Base-by-base conservation (phyloP, 2,888 invertebrate genomes). In the Aquatica leii region DNA sequence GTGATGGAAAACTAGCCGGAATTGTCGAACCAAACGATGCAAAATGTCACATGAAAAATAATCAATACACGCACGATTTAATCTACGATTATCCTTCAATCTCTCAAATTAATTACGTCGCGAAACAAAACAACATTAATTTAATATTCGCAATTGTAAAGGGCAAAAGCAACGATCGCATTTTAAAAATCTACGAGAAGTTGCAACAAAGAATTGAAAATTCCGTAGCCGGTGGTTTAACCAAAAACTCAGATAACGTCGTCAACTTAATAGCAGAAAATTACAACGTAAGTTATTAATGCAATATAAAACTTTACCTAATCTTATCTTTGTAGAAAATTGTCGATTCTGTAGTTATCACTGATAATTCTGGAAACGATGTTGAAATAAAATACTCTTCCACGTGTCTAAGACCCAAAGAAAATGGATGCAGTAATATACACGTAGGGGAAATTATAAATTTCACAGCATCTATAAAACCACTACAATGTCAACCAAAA, bases 61-160 rank as follows among this genome's bases (percentile, higher is more conserved):
- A 87, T 17, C 80, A 82, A 56, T 91, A 92, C 76, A 84, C 84
- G 3, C 84, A 86, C 66, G 82, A 83, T 18, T 77, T 85, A 9
- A 77, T 81, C 50, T 86, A 87, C 82, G 94, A 95, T 79, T 95
- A 94, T 78, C 94, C 94, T 0, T 92, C 93, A 0, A 85, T 93
- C 41, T 87, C 90, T 31, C 85, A 87, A 73, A 85, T 90, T 24
- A 87, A 86, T 69, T 83, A 84, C 72, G 79, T 85, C 34, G 88
- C 91, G 0, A 85, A 82, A 34, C 86, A 91, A 70, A 86, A 90
- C 59, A 88, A 90, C 69, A 87, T 93, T 40, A 91, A 89, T 78
- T 84, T 95, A 37, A 92, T 95, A 72, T 93, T 94, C 80, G 91
- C 92, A 1, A 88, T 90, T 9, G 85, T 86, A 1, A 70, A 79